Conservation (phyloP, 2,113 vertebrate genomes). For the Cheirogaleus medius region DNA sequence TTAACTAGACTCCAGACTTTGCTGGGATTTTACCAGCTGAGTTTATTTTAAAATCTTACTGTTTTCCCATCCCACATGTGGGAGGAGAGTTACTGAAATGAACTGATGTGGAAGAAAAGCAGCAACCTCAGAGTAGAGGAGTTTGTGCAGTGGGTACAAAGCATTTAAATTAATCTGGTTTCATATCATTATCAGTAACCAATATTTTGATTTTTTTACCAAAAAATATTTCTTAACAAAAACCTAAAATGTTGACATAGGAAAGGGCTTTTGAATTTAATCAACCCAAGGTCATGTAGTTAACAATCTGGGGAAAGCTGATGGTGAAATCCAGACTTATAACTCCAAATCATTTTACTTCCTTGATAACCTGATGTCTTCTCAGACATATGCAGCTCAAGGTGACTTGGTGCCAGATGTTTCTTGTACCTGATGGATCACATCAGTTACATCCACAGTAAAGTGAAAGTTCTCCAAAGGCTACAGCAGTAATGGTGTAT, state of each 20-base stretch:
- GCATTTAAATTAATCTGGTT: background rate
- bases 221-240: background rate
- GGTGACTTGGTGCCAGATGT: background rate
- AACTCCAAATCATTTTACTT: background rate
- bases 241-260: background rate
- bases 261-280: background rate
- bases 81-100: background rate
- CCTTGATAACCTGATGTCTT: background rate
- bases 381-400: background rate
- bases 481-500: background rate
- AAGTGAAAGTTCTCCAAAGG: background rate
- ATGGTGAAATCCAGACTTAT: background rate
- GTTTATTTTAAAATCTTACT: no score
- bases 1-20: background rate
- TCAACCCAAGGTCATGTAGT: background rate
- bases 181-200: background rate
- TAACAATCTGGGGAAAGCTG: background rate
- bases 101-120: background rate
- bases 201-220: background rate
- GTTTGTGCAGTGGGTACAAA: background rate
- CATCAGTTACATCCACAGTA: background rate
- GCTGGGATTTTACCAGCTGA: background rate
- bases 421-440: background rate
- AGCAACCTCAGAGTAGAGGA: background rate
- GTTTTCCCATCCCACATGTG: background rate